Percentiles rank a stretch among this genome's conserved stretches.
Evolutionary conservation across 2,888 invertebrate species (phyloP).

Genomic region (Acholoe squamosa): DNA sequence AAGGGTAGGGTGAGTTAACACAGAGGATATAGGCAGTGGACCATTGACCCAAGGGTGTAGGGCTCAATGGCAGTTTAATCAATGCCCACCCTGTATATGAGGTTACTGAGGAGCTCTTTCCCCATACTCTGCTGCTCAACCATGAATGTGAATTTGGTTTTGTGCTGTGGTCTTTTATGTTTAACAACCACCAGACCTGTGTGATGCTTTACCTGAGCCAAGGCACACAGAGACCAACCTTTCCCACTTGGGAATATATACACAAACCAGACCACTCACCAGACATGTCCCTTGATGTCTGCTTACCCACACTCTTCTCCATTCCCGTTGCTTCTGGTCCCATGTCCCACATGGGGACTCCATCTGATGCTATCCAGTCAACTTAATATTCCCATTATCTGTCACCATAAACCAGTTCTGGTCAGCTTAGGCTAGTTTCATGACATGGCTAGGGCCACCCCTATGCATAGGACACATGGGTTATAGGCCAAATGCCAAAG

Average conservation of each 20-base stretch:
- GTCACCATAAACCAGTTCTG: slow-evolving; percentile 20
- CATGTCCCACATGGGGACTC: no score
- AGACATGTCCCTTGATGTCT: not conserved
- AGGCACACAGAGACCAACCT: not conserved
- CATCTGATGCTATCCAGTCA: no score
- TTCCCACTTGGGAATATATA: not conserved
- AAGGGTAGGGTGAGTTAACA: no score
- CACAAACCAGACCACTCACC: not conserved
- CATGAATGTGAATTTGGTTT: not conserved
- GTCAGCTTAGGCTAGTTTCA: not conserved
- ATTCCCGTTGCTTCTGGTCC: not conserved
- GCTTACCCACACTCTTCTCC: not conserved
- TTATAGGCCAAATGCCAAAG: no score
- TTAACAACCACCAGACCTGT: not conserved
- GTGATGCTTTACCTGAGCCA: not conserved
- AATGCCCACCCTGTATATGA: no score
- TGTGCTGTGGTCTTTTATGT: not conserved
- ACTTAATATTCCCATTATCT: no score
- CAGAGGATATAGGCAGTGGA: no score
- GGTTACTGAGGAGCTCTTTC: not conserved
- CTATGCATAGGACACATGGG: not conserved
- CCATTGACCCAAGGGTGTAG: no score
- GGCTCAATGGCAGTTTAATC: no score
- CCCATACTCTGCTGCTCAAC: not conserved
- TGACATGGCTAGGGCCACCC: not conserved